Evolutionary conservation across 2,113 vertebrate species (phyloP).

Genomic region (Zosterops lateralis): DNA sequence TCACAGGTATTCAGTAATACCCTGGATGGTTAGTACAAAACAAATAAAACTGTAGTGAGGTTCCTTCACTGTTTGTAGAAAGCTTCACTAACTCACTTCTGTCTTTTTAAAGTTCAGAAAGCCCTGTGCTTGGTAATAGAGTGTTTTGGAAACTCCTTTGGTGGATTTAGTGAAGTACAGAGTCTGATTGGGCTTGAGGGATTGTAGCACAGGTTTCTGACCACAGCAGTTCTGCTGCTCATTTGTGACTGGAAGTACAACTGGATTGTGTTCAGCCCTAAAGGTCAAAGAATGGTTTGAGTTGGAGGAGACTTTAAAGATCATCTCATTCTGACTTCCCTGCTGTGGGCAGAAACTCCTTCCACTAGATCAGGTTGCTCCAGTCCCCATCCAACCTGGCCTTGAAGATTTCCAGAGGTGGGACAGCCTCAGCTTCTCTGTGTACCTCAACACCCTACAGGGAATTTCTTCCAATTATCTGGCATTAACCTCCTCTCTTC

Average conservation of each 20-base stretch:
- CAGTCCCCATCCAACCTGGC: no score
- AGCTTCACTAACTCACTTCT: neutral
- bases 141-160: neutral
- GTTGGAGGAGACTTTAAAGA: neutral
- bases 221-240: neutral
- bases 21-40: neutral
- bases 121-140: neutral
- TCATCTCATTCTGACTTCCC: neutral
- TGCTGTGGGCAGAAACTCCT: neutral
- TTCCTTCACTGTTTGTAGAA: neutral
- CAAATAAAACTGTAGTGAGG: neutral
- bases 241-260: neutral
- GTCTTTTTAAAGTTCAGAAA: neutral
- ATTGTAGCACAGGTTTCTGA: neutral
- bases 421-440: neutral
- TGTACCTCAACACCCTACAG: neutral
- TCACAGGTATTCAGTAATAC: neutral
- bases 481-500: neutral
- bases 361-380: neutral
- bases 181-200: rapidly evolving
- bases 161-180: neutral
- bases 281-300: neutral
- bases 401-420: neutral
- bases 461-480: neutral
- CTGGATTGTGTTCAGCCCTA: neutral